Percentiles rank a stretch among this genome's conserved stretches.
Evolutionary conservation across 2,113 vertebrate genomes (phyloP).

Genomic region (Eptesicus fuscus): DNA sequence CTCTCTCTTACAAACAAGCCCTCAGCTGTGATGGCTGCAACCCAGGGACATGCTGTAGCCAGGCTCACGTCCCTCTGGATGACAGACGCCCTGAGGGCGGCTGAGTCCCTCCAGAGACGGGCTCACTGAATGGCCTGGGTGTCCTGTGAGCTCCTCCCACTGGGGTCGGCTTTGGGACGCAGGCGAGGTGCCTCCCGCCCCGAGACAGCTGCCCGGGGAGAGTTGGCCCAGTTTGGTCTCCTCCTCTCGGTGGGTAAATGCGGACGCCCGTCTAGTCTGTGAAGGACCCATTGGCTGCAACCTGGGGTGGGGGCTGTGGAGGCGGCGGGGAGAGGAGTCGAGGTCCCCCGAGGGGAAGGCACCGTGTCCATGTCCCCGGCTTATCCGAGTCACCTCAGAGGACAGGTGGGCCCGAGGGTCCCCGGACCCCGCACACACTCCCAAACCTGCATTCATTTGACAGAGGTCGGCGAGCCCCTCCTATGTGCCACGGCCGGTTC

Average conservation of each 20-base stretch:
- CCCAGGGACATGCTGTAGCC: background rate
- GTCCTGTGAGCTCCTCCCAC: background rate
- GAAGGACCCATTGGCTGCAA: background rate
- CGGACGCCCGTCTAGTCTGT: background rate
- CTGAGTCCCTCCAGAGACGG: background rate
- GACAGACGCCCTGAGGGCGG: background rate
- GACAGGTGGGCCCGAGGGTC: background rate
- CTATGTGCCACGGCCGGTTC: background rate
- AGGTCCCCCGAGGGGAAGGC: too few relatives aligned
- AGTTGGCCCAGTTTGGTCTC: too few relatives aligned
- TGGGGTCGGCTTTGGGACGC: background rate
- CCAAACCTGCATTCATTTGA: background rate
- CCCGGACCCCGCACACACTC: too few relatives aligned
- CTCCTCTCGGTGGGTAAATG: too few relatives aligned
- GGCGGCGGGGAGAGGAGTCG: background rate
- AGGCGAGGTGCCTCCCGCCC: background rate
- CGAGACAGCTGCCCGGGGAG: background rate
- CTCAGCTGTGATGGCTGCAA: background rate
- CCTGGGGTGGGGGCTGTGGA: too few relatives aligned
- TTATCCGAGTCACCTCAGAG: background rate
- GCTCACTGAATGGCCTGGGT: too few relatives aligned
- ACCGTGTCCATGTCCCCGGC: fast-evolving
- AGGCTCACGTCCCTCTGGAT: fast-evolving
- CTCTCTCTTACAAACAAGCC: background rate
- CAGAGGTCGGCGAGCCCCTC: background rate